Percentiles rank a stretch among this genome's conserved stretches.
phyloP scores from a whole-genome alignment of 2,113 vertebrate species.

The Cyprinodon variegatus region DNA sequence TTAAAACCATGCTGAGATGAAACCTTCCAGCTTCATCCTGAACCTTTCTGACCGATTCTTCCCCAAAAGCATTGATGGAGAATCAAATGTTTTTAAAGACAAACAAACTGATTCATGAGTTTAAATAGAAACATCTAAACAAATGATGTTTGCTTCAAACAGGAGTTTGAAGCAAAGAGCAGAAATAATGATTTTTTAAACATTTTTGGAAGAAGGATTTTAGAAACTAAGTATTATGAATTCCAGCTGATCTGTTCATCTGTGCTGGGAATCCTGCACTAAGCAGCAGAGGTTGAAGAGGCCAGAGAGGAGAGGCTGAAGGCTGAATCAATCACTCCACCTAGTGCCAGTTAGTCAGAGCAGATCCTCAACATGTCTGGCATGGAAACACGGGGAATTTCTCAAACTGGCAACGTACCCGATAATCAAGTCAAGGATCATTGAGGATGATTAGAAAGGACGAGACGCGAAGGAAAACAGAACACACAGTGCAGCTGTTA shows the following conservation, averaged over 20 bases:
- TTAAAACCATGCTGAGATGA: no score
- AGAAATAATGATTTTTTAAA: no score
- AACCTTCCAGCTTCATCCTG: neutral
- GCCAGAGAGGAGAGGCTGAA: slow-evolving; percentile 75
- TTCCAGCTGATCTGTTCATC: no score
- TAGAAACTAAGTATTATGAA: no score
- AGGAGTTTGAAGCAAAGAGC: no score
- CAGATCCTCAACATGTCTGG: slow-evolving; percentile 30
- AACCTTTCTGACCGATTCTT: neutral
- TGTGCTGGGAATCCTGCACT: no score
- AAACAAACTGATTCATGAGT: no score
- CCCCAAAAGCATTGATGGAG: no score
- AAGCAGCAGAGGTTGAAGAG: slow-evolving; percentile 59
- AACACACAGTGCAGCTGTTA: slow-evolving; percentile 75
- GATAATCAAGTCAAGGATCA: slow-evolving; percentile 73
- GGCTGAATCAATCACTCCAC: slow-evolving; percentile 62
- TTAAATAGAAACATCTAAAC: no score
- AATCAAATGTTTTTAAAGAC: no score
- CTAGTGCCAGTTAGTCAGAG: slow-evolving; percentile 59
- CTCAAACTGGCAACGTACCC: slow-evolving; percentile 68
- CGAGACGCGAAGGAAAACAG: slow-evolving; percentile 74
- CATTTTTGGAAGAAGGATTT: no score
- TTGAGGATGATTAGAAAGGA: slow-evolving; percentile 69
- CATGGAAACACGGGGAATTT: slow-evolving; percentile 62
- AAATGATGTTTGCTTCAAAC: no score